These are phyloP conservation scores for Sycophaga agraensis DNA, from an alignment of 1,140 invertebrate genomes.

Conservation along the genomic window DNA sequence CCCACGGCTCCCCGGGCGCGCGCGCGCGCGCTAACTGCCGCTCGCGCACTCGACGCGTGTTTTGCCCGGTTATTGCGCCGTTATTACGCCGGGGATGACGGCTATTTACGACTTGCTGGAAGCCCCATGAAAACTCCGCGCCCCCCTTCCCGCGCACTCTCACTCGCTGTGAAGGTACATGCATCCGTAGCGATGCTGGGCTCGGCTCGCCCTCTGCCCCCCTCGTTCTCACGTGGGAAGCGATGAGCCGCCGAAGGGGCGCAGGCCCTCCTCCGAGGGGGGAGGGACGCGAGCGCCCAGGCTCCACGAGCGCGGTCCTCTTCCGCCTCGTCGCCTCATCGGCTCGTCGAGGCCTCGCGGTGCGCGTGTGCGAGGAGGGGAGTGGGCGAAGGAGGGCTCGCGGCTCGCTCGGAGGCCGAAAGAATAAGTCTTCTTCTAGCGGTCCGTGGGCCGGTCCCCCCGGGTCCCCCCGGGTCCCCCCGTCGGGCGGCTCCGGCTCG, in stretches of 20 bases:
- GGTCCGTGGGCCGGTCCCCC: not conserved
- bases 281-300: not conserved
- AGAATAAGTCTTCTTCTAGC: conserved; percentile 4
- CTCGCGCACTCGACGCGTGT: conserved; percentile 26
- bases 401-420: too few relatives aligned
- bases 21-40: not conserved
- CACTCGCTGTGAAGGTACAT: not conserved
- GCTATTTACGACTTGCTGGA: conserved; percentile 49
- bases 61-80: conserved; percentile 36
- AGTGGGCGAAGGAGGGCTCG: too few relatives aligned
- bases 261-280: not conserved
- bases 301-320: not conserved
- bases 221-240: conserved; percentile 37
- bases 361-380: too few relatives aligned
- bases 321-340: not conserved
- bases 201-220: conserved; percentile 25
- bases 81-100: conserved; percentile 39
- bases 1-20: not conserved
- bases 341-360: too few relatives aligned
- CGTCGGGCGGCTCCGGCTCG: too few relatives aligned
- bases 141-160: not conserved
- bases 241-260: not conserved
- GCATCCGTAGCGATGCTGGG: not conserved
- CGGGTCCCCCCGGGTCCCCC: too few relatives aligned
- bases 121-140: conserved; percentile 42